Base-by-base conservation (phyloP, 1,140 invertebrate species). In the Zaprionus tsacasi region DNA sequence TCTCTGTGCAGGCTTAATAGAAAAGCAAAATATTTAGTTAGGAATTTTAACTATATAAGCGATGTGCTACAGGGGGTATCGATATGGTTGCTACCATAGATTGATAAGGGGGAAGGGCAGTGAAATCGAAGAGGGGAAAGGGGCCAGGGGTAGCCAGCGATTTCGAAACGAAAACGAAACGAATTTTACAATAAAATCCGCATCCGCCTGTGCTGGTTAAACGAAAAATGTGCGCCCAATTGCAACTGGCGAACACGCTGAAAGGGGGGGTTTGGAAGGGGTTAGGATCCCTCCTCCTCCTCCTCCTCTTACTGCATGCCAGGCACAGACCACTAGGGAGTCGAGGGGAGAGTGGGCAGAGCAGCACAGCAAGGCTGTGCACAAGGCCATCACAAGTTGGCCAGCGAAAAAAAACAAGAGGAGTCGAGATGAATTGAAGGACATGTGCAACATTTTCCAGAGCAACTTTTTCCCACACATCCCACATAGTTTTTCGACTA, bases 21-120 rank as follows among this genome's bases (percentile, higher is more conserved):
- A 88, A 88, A 82, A 80, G 36, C 54, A 66, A 80, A 88, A 89
- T 81, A 83, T 89, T 83, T 81, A 80, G 83, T 80, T 81, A 57
- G 71, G 70, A 82, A 82, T 83, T 89, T 81, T 21, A 69, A 70
- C 79, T 61, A 66, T 79, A 68, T 68, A 64, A 56, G 45, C 55
- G 35, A 4, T 17, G 59, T 45, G n/a, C 40, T 3, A 43, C 50
- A n/a, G n/a, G n/a, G n/a, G n/a, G n/a, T 40, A 65, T 40, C 61
- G 50, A 17, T 50, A 65, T 65, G 25, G 52, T 13, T 56, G 60
- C 60, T 52, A 25, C 30, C 45, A 60, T 17, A 30, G 52, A 65
- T 68, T 59, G 30, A 54, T 30, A 54, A 43, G 21, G 30, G 38
- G 38, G n/a, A n/a, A 13, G 13, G 15, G 17, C 21, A 27, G 27